Percentiles rank a stretch among this genome's conserved stretches.
These are phyloP conservation scores for Lordiphosa clarofinis DNA, from an alignment of 1,140 invertebrate species.

Conservation along the genomic window DNA sequence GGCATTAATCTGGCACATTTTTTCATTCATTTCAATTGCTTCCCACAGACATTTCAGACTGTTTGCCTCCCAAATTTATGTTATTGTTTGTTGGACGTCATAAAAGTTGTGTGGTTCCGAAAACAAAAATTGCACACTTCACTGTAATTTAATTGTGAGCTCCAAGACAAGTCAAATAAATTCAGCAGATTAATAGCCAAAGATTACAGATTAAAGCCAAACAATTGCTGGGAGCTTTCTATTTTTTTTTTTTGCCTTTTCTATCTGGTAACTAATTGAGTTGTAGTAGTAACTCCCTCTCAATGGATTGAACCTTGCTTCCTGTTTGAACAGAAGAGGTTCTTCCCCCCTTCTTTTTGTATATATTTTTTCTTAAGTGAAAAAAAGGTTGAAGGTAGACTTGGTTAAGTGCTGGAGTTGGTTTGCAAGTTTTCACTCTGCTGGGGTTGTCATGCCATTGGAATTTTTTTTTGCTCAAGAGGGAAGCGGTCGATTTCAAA, in stretches of 20 bases:
- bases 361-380: constrained; percentile 35
- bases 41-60: constrained; percentile 28
- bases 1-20: constrained; percentile 1
- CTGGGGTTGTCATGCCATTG: constrained; percentile 63
- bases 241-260: constrained; percentile 4
- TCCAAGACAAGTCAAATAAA: constrained; percentile 35
- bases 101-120: constrained; percentile 18
- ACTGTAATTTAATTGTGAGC: constrained; percentile 32
- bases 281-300: constrained; percentile 5
- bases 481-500: constrained; percentile 27
- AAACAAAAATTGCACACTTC: constrained; percentile 15
- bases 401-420: constrained; percentile 28
- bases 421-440: constrained; percentile 54
- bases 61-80: constrained; percentile 32
- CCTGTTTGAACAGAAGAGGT: constrained; percentile 9
- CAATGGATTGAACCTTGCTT: constrained; percentile 1
- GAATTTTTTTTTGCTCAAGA: constrained; percentile 44
- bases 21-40: constrained; percentile 24
- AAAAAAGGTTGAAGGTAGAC: constrained; percentile 66
- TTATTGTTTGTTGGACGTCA: constrained; percentile 29
- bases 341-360: constrained; percentile 7
- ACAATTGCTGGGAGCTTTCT: constrained; percentile 14
- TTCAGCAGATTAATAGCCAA: constrained; percentile 45
- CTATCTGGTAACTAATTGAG: constrained; percentile 8
- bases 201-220: constrained; percentile 35